Evolutionary conservation across 2,888 invertebrate species (phyloP).

Genomic region (Pyrgus malvae): DNA sequence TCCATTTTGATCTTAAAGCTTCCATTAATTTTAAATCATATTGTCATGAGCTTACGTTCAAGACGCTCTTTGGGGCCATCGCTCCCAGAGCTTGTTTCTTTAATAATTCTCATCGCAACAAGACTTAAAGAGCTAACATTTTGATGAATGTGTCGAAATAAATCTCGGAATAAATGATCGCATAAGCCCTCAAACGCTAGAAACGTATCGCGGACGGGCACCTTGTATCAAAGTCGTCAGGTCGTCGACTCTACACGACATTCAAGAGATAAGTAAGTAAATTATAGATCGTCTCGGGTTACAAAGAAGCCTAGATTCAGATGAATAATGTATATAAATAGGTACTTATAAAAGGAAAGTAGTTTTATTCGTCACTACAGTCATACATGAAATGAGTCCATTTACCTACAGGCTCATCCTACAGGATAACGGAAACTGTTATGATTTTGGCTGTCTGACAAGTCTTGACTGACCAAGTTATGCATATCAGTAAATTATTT

Average conservation of each 20-base stretch:
- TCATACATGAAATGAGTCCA: too few relatives aligned
- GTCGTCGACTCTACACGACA: slow-evolving; percentile 36
- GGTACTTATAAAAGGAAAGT: too few relatives aligned
- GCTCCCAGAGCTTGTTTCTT: not conserved
- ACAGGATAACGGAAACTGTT: too few relatives aligned
- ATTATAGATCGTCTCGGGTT: not conserved
- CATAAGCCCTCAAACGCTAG: not conserved
- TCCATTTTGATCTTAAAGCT: slow-evolving; percentile 3
- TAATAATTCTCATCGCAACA: not conserved
- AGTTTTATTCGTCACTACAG: too few relatives aligned
- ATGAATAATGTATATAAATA: too few relatives aligned
- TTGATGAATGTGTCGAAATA: slow-evolving; percentile 6
- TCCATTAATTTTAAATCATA: not conserved
- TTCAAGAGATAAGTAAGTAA: slow-evolving; percentile 1
- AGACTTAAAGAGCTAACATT: not conserved
- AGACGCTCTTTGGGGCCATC: not conserved
- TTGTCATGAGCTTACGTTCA: slow-evolving; percentile 2
- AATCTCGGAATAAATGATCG: not conserved
- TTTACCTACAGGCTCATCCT: too few relatives aligned
- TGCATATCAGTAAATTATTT: too few relatives aligned
- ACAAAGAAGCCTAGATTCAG: not conserved
- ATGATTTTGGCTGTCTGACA: too few relatives aligned
- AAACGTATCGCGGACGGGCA: slow-evolving; percentile 27
- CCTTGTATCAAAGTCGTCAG: slow-evolving; percentile 37
- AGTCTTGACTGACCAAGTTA: too few relatives aligned